Conservation (phyloP, 2,888 invertebrate species). For the Ischnura elegans region DNA sequence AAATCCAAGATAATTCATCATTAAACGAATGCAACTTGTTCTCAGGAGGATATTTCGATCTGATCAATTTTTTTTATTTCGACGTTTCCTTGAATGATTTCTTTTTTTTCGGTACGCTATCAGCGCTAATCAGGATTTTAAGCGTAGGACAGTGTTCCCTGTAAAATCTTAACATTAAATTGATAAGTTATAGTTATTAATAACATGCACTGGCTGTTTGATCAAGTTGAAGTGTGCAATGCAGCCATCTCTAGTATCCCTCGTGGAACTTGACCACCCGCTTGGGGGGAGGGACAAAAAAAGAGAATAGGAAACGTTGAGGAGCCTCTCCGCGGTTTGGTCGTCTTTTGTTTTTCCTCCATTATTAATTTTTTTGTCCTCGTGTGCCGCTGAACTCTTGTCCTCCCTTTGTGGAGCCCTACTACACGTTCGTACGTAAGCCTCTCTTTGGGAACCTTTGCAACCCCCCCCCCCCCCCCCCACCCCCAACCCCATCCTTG, state of each 20-base stretch:
- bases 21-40: too few relatives aligned
- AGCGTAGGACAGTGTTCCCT: too few relatives aligned
- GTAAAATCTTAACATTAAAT: too few relatives aligned
- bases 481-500: neutral
- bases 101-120: too few relatives aligned
- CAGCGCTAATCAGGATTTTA: too few relatives aligned
- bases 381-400: neutral
- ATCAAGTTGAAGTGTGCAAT: neutral
- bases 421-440: constrained; percentile 9
- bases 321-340: constrained; percentile 9
- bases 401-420: constrained; percentile 38
- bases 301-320: neutral
- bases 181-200: too few relatives aligned
- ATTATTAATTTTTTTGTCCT: neutral
- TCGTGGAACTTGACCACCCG: neutral
- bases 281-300: neutral
- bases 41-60: too few relatives aligned
- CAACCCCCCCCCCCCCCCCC: neutral
- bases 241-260: neutral
- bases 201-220: neutral
- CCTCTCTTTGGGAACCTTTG: neutral
- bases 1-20: too few relatives aligned
- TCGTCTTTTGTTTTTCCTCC: constrained; percentile 29
- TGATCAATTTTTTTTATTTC: too few relatives aligned
- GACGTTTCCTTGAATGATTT: too few relatives aligned